A percentile compares a stretch with the other conserved stretches of the same genome.
These are phyloP conservation scores for Pangasius macronema DNA, from an alignment of 2,797 vertebrate genomes.

Conservation along the genomic window DNA sequence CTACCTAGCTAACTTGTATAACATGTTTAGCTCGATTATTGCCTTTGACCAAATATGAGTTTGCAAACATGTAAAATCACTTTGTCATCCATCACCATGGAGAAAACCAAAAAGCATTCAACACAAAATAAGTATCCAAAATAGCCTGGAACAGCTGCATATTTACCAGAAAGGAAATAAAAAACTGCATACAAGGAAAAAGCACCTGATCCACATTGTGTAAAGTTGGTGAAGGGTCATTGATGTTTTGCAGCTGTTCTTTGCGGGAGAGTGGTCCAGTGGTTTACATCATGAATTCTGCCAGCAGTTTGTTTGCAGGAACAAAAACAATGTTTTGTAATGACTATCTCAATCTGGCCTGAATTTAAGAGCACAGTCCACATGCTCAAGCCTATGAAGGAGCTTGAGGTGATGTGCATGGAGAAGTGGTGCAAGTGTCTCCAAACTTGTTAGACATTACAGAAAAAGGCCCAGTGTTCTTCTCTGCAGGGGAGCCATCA, in stretches of 20 bases:
- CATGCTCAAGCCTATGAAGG: background rate
- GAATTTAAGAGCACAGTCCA: background rate
- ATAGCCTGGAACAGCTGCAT: background rate
- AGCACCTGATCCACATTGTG: background rate
- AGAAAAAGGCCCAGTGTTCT: background rate
- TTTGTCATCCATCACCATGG: background rate
- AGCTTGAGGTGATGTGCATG: background rate
- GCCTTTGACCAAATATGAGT: background rate
- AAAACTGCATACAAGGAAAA: no score
- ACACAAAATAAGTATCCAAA: background rate
- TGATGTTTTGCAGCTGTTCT: background rate
- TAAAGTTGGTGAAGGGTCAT: background rate
- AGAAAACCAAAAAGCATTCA: background rate
- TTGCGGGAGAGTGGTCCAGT: background rate
- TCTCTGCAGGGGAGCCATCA: background rate
- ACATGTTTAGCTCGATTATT: background rate
- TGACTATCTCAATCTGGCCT: background rate
- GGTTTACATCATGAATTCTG: background rate
- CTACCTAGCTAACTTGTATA: background rate
- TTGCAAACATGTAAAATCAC: background rate
- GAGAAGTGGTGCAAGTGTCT: background rate
- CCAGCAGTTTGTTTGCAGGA: background rate
- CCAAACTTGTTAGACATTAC: background rate
- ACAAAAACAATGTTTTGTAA: background rate
- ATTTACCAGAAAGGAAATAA: background rate